Conservation (phyloP, 2,113 vertebrate species). For the Corydoras maculifer region DNA sequence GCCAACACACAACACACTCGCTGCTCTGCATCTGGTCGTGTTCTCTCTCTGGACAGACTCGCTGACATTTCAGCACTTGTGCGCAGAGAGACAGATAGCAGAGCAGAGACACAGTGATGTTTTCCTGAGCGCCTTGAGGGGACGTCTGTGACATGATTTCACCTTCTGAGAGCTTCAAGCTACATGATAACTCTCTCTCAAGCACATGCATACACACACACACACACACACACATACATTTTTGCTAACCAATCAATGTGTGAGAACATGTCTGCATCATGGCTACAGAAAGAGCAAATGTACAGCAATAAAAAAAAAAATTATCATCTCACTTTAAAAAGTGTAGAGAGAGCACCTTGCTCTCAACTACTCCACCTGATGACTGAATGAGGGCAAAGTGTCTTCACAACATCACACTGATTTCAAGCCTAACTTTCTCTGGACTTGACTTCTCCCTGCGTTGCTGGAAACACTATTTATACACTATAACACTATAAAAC, state of each 20-base stretch:
- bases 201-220: not conserved
- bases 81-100: slow-evolving; percentile 44
- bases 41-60: slow-evolving; percentile 44
- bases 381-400: slow-evolving; percentile 54
- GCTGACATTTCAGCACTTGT: slow-evolving; percentile 48
- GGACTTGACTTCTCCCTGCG: not conserved
- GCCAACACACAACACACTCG: slow-evolving; percentile 4
- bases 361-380: slow-evolving; percentile 39
- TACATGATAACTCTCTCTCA: slow-evolving; percentile 62
- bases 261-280: slow-evolving; percentile 11
- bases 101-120: slow-evolving; percentile 13
- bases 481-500: too few relatives aligned
- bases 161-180: slow-evolving; percentile 61
- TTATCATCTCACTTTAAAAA: slow-evolving; percentile 43
- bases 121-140: slow-evolving; percentile 49
- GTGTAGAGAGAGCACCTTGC: slow-evolving; percentile 37
- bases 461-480: not conserved
- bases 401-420: not conserved
- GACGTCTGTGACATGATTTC: slow-evolving; percentile 60
- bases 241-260: slow-evolving; percentile 5
- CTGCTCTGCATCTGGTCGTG: slow-evolving; percentile 32
- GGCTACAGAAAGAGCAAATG: slow-evolving; percentile 27
- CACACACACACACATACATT: slow-evolving; percentile 17
- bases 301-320: slow-evolving; percentile 33
- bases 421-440: not conserved